These are phyloP conservation scores for Orussus abietinus DNA, from an alignment of 1,140 invertebrate genomes.

Conservation along the genomic window DNA sequence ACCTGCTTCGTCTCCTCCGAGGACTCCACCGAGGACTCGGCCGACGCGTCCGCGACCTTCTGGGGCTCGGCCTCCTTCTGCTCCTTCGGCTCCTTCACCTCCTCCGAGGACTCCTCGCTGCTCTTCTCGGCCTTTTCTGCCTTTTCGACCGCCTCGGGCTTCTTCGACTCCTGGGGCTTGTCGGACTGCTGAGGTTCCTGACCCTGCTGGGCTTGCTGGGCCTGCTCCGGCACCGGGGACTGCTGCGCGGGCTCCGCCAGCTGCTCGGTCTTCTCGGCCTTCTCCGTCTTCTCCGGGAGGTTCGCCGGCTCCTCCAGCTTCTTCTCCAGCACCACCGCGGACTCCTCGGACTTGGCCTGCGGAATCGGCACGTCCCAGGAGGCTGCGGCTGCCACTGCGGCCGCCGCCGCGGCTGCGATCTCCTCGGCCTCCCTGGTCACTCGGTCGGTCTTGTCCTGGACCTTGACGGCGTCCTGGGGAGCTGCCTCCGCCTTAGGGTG, in stretches of 20 bases:
- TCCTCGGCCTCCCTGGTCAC: too few relatives aligned
- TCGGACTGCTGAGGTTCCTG: too few relatives aligned
- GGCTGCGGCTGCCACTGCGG: too few relatives aligned
- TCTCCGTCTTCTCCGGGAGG: neutral
- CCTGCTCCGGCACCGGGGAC: constrained; percentile 1
- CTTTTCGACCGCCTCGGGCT: constrained; percentile 2
- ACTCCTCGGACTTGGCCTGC: too few relatives aligned
- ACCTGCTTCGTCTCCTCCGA: constrained; percentile 6
- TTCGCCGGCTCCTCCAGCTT: constrained; percentile 1
- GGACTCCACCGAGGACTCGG: neutral
- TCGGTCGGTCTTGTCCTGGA: too few relatives aligned
- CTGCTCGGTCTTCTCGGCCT: constrained; percentile 7
- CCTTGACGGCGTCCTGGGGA: too few relatives aligned
- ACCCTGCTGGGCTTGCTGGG: too few relatives aligned
- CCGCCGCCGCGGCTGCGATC: too few relatives aligned
- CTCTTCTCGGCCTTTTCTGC: constrained; percentile 16
- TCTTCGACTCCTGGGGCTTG: constrained; percentile 15
- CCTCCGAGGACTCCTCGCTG: constrained; percentile 16
- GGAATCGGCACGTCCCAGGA: too few relatives aligned
- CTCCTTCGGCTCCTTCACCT: constrained; percentile 21
- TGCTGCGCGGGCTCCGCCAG: constrained; percentile 13
- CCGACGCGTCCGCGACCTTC: constrained; percentile 14
- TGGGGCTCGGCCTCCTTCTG: constrained; percentile 24
- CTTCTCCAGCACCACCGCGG: neutral
- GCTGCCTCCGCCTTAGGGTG: too few relatives aligned